phyloP scores from a whole-genome alignment of 2,888 invertebrate genomes.

The Leucoma salicis region DNA sequence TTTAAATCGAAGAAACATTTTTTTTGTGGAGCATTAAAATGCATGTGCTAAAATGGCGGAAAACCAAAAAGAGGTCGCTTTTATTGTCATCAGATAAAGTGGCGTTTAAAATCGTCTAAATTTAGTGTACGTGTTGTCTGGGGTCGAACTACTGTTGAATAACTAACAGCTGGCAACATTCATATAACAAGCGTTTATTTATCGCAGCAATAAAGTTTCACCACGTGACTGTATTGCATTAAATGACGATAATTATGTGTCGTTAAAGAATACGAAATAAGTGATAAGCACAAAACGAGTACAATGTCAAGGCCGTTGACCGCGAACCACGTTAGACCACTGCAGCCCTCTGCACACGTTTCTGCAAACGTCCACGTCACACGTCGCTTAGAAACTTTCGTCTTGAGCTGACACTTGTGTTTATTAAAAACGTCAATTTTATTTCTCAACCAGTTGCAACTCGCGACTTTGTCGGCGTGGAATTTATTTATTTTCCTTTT shows the following conservation, averaged over 20 bases:
- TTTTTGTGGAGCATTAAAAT: no score
- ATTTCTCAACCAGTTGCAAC: no score
- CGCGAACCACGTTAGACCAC: constrained; percentile 39
- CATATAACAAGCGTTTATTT: constrained; percentile 25
- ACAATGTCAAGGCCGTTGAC: constrained; percentile 76
- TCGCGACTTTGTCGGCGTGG: no score
- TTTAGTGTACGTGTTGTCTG: constrained; percentile 22
- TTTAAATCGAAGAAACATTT: no score
- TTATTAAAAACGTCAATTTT: constrained; percentile 14
- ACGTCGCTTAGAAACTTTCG: constrained; percentile 17
- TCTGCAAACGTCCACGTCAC: constrained; percentile 24
- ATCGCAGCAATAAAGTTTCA: constrained; percentile 37
- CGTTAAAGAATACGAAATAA: constrained; percentile 52
- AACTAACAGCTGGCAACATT: constrained; percentile 27
- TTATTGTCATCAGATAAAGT: constrained; percentile 15
- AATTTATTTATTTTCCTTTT: no score
- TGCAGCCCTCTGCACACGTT: constrained; percentile 23
- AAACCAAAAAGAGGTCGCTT: constrained; percentile 18
- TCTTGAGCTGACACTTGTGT: constrained; percentile 19
- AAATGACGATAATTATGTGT: constrained; percentile 46
- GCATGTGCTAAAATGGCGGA: constrained; percentile 4
- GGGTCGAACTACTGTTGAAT: constrained; percentile 28
- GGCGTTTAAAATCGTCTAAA: constrained; percentile 19
- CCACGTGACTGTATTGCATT: constrained; percentile 46
- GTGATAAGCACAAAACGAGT: constrained; percentile 53